Evolutionary conservation across 2,888 invertebrate genomes (phyloP), one percentile per base, ranked within the genome.

Genomic region (Caenorhabditis sp.): DNA sequence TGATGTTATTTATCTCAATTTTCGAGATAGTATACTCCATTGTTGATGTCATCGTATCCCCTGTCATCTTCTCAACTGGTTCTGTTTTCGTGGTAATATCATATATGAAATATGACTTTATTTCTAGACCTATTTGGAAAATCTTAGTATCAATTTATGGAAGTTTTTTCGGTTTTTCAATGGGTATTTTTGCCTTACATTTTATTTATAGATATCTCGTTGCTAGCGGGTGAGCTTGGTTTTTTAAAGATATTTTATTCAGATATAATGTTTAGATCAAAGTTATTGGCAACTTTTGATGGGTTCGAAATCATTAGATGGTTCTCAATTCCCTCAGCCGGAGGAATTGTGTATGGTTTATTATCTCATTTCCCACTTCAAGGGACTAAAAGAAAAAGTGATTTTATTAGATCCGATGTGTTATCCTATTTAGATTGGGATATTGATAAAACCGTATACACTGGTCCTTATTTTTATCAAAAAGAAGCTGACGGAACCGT

Each of bases 161-260:
- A 7, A 31, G 31, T 31, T 63, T 57, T 38, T 64, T 58, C 43
- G 58, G 58, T 14, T 36, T 64, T 1, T 58, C 50, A 49, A 64
- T 64, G 58, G 64, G 64, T 43, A 26, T 64, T 23, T 49, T 64
- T 17, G 58, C 58, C 1, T 27, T 64, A 3, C 64, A 58, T 26
- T 64, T 64, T 43, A 43, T 64, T 38, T 64, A 64, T 21, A 27
- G 64, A 25, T 64, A 58, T 31, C 21, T 64, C 25, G 58, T 57
- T 14, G 64, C 58, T 20, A 58, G 64, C 43, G 7, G 21, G 49
- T 43, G 26, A 36, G 49, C 36, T n/a, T n/a, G n/a, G n/a, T n/a
- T n/a, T n/a, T n/a, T n/a, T n/a, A n/a, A n/a, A n/a, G n/a, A n/a
- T n/a, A n/a, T n/a, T n/a, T n/a, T n/a, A n/a, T n/a, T n/a, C n/a